Conservation (phyloP, 2,888 invertebrate species). For the Thysanoteuthis rhombus region DNA sequence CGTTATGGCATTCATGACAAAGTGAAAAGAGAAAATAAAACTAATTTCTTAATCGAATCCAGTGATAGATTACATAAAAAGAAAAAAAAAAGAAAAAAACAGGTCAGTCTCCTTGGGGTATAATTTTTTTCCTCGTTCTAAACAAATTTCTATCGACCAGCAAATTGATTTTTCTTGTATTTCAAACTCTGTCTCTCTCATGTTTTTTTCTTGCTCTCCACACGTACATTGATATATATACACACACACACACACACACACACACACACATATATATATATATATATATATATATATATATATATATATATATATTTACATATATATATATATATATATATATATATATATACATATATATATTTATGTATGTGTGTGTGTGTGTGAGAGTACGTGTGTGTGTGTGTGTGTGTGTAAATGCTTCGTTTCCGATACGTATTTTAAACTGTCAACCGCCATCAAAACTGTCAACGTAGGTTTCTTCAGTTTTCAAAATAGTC, state of each 20-base stretch:
- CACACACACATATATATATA: not conserved
- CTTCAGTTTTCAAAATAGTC: no score
- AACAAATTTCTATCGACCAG: not conserved
- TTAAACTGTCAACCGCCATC: no score
- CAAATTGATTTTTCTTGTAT: conserved; percentile 12
- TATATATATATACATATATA: not conserved
- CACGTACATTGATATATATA: not conserved
- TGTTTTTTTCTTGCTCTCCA: not conserved
- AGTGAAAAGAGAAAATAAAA: not conserved
- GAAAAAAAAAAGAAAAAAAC: no score
- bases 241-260: not conserved
- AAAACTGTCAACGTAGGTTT: not conserved
- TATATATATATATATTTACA: not conserved
- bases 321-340: not conserved
- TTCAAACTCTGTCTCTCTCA: not conserved
- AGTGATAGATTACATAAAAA: not conserved
- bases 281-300: not conserved
- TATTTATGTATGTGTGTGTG: not conserved
- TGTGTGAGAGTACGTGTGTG: not conserved
- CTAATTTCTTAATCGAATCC: not conserved
- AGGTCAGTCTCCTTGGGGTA: not conserved
- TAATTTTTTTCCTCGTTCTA: not conserved
- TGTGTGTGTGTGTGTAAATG: not conserved
- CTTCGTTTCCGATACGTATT: not conserved
- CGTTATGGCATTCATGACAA: not conserved